Percentiles rank a stretch among this genome's conserved stretches.
Evolutionary conservation across 2,797 vertebrate species (phyloP).

Genomic region (Hippopotamyrus pictus): DNA sequence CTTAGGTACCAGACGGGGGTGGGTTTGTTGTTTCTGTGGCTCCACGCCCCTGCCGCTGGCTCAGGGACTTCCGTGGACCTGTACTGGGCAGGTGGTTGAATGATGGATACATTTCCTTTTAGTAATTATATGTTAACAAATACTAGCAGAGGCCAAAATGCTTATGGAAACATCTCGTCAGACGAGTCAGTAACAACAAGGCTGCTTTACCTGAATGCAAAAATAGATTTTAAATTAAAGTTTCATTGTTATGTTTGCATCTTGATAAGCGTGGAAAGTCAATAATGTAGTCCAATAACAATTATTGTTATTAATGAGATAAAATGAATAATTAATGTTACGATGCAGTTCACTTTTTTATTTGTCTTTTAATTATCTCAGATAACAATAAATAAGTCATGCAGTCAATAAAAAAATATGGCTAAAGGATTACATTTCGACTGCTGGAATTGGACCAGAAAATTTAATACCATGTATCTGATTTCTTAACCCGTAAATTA

Average conservation of each 20-base stretch:
- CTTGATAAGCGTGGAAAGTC: background rate
- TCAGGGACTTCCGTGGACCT: background rate
- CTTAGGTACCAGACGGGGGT: background rate
- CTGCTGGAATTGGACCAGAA: background rate
- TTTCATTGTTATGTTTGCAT: background rate
- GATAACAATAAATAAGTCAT: background rate
- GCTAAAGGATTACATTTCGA: background rate
- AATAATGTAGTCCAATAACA: background rate
- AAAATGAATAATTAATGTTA: background rate
- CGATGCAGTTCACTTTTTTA: background rate
- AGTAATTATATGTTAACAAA: background rate
- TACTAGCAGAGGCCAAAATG: background rate
- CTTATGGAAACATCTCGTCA: background rate
- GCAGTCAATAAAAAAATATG: background rate
- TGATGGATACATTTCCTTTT: background rate
- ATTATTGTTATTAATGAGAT: conserved; percentile 8
- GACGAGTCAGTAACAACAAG: background rate
- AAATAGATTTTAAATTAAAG: background rate
- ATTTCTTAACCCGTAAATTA: background rate
- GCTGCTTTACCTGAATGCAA: background rate
- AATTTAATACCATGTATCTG: background rate
- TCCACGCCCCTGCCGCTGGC: background rate
- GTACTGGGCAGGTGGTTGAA: background rate
- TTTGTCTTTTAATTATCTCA: background rate
- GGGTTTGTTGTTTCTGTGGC: background rate